phyloP scores from a whole-genome alignment of 2,113 vertebrate genomes.

The Myotis lucifugus region DNA sequence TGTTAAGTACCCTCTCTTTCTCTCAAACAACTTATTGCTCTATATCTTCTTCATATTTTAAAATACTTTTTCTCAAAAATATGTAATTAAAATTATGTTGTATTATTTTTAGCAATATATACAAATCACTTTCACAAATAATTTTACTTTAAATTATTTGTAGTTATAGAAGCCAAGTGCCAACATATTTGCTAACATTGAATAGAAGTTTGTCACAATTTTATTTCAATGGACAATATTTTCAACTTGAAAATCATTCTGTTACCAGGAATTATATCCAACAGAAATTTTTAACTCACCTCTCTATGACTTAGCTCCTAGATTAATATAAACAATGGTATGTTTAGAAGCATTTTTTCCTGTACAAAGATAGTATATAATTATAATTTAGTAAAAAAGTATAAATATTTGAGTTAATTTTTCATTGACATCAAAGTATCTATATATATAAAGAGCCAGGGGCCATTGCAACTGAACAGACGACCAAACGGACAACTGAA shows the following conservation, averaged over 20 bases:
- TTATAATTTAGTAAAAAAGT: not conserved
- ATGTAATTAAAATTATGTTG: not conserved
- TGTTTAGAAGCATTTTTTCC: not conserved
- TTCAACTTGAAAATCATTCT: not conserved
- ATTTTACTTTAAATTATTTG: not conserved
- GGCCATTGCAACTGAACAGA: too few relatives aligned
- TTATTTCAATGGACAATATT: not conserved
- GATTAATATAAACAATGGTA: not conserved
- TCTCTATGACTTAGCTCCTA: not conserved
- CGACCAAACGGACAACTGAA: too few relatives aligned
- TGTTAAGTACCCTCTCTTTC: not conserved
- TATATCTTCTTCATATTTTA: not conserved
- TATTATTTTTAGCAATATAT: not conserved
- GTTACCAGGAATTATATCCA: not conserved
- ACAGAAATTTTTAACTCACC: not conserved
- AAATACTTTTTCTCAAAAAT: not conserved
- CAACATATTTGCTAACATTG: not conserved
- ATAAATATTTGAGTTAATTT: not conserved
- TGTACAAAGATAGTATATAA: not conserved
- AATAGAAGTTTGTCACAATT: not conserved
- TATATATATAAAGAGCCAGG: too few relatives aligned
- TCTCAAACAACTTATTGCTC: not conserved
- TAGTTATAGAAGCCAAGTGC: not conserved
- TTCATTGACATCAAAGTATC: not conserved
- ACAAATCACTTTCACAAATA: not conserved